These are phyloP conservation scores for Anthoscopus minutus DNA, from an alignment of 2,113 vertebrate genomes.

Conservation along the genomic window DNA sequence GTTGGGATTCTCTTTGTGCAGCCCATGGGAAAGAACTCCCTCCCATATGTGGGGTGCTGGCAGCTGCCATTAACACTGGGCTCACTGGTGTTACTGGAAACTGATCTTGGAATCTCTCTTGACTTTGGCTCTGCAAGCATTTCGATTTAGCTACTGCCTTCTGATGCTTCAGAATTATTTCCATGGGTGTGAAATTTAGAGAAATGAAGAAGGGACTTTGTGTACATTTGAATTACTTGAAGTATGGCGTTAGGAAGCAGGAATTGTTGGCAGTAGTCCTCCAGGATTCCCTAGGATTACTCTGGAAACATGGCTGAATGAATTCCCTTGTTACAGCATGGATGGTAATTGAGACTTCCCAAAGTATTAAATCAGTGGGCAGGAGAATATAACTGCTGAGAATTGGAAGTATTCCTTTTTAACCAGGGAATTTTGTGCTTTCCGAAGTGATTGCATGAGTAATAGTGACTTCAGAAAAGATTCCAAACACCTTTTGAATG, in stretches of 20 bases:
- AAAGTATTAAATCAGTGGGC: not conserved
- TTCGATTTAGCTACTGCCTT: not conserved
- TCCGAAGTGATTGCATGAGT: not conserved
- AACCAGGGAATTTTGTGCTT: not conserved
- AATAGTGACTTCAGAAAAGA: not conserved
- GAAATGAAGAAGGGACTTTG: not conserved
- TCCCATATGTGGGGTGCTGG: not conserved
- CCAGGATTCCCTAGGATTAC: not conserved
- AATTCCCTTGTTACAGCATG: not conserved
- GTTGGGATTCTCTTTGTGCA: not conserved
- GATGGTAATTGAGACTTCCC: not conserved
- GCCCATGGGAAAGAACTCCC: not conserved
- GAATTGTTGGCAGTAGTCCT: not conserved
- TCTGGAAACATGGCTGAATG: not conserved
- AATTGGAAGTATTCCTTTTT: not conserved
- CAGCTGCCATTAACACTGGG: not conserved
- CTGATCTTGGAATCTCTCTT: not conserved
- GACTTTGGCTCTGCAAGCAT: not conserved
- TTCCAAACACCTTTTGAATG: not conserved
- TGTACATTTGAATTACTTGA: not conserved
- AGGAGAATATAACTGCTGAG: not conserved
- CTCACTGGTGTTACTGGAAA: not conserved
- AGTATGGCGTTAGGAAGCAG: not conserved
- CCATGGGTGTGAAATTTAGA: not conserved
- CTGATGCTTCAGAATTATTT: not conserved